Percentiles rank a stretch among this genome's conserved stretches.
Evolutionary conservation across 1,140 invertebrate genomes (phyloP).

Genomic region (Lanistes nyassanus): DNA sequence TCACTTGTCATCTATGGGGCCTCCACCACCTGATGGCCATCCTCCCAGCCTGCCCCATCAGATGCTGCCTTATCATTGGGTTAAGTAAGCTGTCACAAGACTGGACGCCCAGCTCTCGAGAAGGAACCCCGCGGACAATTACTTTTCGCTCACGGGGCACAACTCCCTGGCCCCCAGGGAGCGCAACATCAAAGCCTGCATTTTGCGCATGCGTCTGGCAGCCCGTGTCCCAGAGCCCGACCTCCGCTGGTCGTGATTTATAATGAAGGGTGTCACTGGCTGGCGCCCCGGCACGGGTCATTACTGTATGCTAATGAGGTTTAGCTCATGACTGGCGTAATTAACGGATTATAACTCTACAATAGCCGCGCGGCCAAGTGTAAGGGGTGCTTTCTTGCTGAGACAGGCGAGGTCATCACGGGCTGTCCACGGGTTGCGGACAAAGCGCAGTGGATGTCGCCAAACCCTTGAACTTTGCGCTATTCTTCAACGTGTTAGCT

Average conservation of each 20-base stretch:
- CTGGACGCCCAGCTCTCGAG: neutral
- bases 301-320: slow-evolving; percentile 31
- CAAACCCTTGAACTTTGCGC: neutral
- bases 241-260: slow-evolving; percentile 29
- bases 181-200: neutral
- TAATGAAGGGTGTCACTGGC: slow-evolving; percentile 4
- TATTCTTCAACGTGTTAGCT: too few species aligned
- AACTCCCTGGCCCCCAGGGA: neutral
- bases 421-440: neutral
- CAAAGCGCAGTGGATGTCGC: neutral
- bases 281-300: slow-evolving; percentile 7
- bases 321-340: slow-evolving; percentile 21
- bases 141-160: slow-evolving; percentile 9
- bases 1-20: too few species aligned
- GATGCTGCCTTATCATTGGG: too few species aligned
- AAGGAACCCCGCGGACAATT: neutral
- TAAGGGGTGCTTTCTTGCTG: neutral
- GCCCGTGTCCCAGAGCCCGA: neutral
- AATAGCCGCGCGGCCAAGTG: slow-evolving; percentile 16
- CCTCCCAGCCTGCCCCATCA: too few species aligned
- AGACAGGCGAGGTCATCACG: neutral
- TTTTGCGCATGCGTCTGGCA: neutral
- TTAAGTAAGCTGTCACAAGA: too few species aligned
- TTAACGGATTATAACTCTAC: slow-evolving; percentile 32
- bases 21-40: too few species aligned